Percentiles rank a stretch among this genome's conserved stretches.
phyloP scores from a whole-genome alignment of 2,888 invertebrate species.

The Brachypterus glaber region DNA sequence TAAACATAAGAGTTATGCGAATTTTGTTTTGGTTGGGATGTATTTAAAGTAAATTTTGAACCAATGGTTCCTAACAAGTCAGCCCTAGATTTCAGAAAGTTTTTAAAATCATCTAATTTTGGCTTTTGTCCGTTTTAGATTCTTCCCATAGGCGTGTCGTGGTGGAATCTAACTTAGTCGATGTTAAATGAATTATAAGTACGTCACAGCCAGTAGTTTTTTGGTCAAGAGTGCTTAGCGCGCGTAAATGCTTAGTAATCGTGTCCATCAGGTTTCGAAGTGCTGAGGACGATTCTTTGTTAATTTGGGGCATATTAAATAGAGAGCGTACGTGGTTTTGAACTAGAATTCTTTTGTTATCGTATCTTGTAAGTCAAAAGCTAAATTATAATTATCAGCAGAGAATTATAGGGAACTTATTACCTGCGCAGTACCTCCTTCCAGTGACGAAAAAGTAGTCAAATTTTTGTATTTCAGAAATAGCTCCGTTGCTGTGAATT shows the following conservation, averaged over 20 bases:
- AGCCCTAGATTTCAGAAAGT: constrained; percentile 4
- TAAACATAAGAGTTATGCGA: too few species aligned
- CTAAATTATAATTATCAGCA: constrained; percentile 9
- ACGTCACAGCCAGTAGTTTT: neutral
- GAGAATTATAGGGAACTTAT: constrained; percentile 12
- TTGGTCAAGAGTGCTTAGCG: constrained; percentile 5
- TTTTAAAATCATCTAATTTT: constrained; percentile 1
- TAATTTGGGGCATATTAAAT: constrained; percentile 1
- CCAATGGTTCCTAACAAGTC: too few species aligned
- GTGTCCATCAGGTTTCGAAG: constrained; percentile 6
- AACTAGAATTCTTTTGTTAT: constrained; percentile 11
- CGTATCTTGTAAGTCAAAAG: constrained; percentile 12
- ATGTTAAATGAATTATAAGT: neutral
- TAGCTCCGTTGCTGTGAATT: constrained; percentile 11
- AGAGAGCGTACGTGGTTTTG: constrained; percentile 11
- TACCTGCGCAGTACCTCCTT: constrained; percentile 7
- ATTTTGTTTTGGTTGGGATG: too few species aligned
- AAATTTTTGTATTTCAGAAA: constrained; percentile 11
- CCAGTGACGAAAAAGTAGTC: constrained; percentile 12
- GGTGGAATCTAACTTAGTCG: neutral
- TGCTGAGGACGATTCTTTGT: constrained; percentile 2
- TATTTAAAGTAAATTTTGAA: too few species aligned
- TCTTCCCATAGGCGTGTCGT: constrained; percentile 7
- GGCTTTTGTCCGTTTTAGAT: neutral
- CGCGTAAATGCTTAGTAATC: constrained; percentile 5